phyloP scores from a whole-genome alignment of 2,797 vertebrate species.

The Taenioides sp. region DNA sequence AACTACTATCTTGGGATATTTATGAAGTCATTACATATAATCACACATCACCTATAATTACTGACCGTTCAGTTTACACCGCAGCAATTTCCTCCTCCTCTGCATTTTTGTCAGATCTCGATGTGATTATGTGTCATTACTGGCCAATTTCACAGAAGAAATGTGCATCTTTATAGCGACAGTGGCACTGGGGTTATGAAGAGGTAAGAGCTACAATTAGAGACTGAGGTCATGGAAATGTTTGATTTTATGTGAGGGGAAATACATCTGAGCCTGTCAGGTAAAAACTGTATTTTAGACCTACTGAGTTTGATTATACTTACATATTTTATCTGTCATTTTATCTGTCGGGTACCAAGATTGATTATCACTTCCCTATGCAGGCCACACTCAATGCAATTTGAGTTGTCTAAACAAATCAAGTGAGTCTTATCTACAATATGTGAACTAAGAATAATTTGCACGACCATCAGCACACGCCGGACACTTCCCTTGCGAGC shows the following conservation, averaged over 20 bases:
- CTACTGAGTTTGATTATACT: no score
- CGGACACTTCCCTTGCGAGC: no score
- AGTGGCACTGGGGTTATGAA: constrained; percentile 20
- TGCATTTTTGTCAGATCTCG: constrained; percentile 25
- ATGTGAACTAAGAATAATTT: no score
- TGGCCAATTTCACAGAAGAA: constrained; percentile 24
- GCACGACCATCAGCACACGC: no score
- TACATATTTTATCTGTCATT: no score
- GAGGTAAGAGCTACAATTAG: constrained; percentile 25
- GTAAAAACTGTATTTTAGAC: not conserved
- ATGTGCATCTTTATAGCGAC: constrained; percentile 18
- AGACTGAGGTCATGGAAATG: constrained; percentile 41
- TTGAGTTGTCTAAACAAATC: no score
- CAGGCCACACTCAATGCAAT: no score
- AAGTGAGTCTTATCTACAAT: no score
- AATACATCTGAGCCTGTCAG: constrained; percentile 16
- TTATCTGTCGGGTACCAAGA: no score
- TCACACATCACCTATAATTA: constrained; percentile 51
- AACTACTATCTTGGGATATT: constrained; percentile 18
- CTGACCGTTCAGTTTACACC: constrained; percentile 17
- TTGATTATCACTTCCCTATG: no score
- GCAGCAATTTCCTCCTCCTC: constrained; percentile 35
- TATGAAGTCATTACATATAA: constrained; percentile 46
- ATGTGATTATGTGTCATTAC: constrained; percentile 56
- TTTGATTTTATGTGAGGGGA: constrained; percentile 9